phyloP scores from a whole-genome alignment of 2,797 vertebrate genomes.

The Sternotherus odoratus region DNA sequence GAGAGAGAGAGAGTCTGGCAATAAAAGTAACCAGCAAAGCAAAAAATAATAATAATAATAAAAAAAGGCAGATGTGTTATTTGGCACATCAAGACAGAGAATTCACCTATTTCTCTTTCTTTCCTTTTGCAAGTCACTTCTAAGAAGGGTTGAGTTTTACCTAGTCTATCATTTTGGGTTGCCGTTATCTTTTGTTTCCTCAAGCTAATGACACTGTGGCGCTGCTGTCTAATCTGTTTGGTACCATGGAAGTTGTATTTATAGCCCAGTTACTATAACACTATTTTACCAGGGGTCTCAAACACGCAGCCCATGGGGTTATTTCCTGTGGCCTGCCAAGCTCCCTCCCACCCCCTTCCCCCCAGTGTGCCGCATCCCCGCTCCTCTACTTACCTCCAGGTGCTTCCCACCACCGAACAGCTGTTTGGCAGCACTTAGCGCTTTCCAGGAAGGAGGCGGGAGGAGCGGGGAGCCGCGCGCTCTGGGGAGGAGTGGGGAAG shows the following conservation, averaged over 20 bases:
- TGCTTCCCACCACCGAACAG: too few relatives aligned
- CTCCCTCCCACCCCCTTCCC: too few relatives aligned
- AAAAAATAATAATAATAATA: too few relatives aligned
- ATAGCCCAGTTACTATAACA: background rate
- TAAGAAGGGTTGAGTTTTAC: background rate
- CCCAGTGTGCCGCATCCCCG: too few relatives aligned
- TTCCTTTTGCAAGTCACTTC: background rate
- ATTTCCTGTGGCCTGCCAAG: too few relatives aligned
- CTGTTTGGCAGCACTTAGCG: too few relatives aligned
- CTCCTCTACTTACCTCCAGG: too few relatives aligned
- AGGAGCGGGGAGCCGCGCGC: too few relatives aligned
- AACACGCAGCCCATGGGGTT: too few relatives aligned
- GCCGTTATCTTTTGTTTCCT: background rate
- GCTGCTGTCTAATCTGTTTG: conserved; percentile 8
- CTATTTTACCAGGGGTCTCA: background rate
- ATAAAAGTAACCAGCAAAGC: background rate
- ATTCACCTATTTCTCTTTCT: background rate
- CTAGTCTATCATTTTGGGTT: background rate
- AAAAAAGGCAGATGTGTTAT: background rate
- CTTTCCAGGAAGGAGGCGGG: too few relatives aligned
- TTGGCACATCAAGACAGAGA: background rate
- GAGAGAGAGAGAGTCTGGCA: background rate
- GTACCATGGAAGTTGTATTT: background rate
- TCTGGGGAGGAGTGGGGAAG: too few relatives aligned
- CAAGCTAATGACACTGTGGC: background rate